Evolutionary conservation across 1,140 invertebrate species (phyloP), one percentile per base, ranked within the genome.

Genomic region (Bombus breviceps): DNA sequence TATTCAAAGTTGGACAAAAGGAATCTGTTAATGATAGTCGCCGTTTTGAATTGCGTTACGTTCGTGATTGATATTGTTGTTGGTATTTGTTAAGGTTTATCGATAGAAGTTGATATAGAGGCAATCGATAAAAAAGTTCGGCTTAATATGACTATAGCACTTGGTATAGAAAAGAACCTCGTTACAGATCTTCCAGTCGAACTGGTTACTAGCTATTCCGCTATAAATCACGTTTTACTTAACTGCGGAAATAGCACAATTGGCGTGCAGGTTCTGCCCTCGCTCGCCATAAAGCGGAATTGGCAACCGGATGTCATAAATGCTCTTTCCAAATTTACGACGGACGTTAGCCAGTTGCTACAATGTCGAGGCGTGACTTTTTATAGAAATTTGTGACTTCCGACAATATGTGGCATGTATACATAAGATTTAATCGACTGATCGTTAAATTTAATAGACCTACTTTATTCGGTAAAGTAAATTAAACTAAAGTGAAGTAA

Each of bases 251-350:
- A 39, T 41, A 72, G 37, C 69, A 28, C 34, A 72, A 72, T 72
- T 72, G 69, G 34, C 69, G 34, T 41, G 37, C 34, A 25, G 28
- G 37, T 41, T 72, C 69, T 72, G 34, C 34, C 22, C 34, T 68
- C 66, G 37, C 37, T 39, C 10, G 69, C 22, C 37, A 25, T 28
- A 28, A 39, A 72, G 37, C 37, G 69, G 37, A 72, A 72, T 72
- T 72, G 69, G 34, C 69, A 39, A 72, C 69, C 25, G 37, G 69
- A 72, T 72, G 34, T 72, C 69, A 72, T 41, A 72, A 72, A 72
- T 41, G 69, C 37, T 28, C 34, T n/a, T 41, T 72, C 25, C 22
- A 72, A 39, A 72, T 72, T 72, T 72, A 72, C 69, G 69, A 72
- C 37, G 37, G 22, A 28, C 69, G 37, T 39, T 72, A 72, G 25